Percentiles rank a stretch among this genome's conserved stretches.
Conservation (phyloP, 2,888 invertebrate genomes). For the Acleris emargana region DNA sequence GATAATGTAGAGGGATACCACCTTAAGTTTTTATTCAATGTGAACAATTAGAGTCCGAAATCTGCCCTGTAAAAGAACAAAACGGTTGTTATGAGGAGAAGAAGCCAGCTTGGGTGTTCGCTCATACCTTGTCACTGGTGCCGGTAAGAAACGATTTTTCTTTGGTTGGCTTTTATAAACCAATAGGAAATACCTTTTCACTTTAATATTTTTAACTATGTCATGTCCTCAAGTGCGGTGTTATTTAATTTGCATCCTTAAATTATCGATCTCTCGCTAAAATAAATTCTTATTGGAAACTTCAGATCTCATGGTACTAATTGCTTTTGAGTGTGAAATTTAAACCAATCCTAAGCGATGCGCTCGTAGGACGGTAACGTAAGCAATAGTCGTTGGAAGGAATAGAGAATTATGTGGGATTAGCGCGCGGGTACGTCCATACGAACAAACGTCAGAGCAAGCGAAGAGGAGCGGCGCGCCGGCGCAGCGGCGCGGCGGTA, state of each 20-base stretch:
- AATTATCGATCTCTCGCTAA: slow-evolving; percentile 57
- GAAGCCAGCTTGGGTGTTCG: slow-evolving; percentile 81
- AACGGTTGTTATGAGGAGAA: slow-evolving; percentile 67
- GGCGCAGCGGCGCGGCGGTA: slow-evolving; percentile 43
- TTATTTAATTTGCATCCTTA: slow-evolving; percentile 79
- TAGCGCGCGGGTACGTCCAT: slow-evolving; percentile 47
- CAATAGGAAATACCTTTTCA: slow-evolving; percentile 84
- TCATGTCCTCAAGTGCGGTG: slow-evolving; percentile 81
- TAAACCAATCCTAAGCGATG: slow-evolving; percentile 54
- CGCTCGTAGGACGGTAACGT: slow-evolving; percentile 50
- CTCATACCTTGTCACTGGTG: slow-evolving; percentile 66
- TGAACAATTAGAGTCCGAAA: slow-evolving; percentile 51
- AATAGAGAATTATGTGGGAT: slow-evolving; percentile 23
- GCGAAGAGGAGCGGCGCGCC: slow-evolving; percentile 55
- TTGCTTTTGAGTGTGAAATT: slow-evolving; percentile 73
- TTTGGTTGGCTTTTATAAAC: slow-evolving; percentile 74
- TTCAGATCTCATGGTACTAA: slow-evolving; percentile 81
- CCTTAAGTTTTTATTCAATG: slow-evolving; percentile 61
- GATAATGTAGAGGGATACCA: slow-evolving; percentile 74
- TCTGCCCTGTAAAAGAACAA: slow-evolving; percentile 70
- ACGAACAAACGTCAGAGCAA: slow-evolving; percentile 41
- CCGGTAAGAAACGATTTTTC: slow-evolving; percentile 67
- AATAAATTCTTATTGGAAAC: slow-evolving; percentile 69
- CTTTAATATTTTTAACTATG: slow-evolving; percentile 82
- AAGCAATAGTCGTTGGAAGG: slow-evolving; percentile 47